A percentile compares a stretch with the other conserved stretches of the same genome.
Evolutionary conservation across 2,113 vertebrate species (phyloP).

Genomic region (Vanacampus margaritifer): DNA sequence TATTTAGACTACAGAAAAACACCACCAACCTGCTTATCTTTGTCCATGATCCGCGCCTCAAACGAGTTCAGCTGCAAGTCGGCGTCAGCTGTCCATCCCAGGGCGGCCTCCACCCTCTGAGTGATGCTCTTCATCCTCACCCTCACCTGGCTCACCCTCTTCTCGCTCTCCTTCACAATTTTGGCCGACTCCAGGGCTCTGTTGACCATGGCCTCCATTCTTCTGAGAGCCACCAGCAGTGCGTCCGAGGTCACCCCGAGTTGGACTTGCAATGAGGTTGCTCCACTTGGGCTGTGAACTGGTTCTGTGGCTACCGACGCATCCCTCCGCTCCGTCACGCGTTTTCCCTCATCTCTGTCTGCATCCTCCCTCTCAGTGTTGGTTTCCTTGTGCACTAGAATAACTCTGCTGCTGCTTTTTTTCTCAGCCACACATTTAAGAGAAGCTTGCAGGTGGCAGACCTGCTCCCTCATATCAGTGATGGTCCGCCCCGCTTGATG

Average conservation of each 20-base stretch:
- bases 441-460: slow-evolving; percentile 53
- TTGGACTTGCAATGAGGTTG: slow-evolving; percentile 13
- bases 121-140: slow-evolving; percentile 63
- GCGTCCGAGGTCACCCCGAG: slow-evolving; percentile 26
- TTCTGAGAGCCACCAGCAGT: slow-evolving; percentile 53
- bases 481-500: slow-evolving; percentile 45
- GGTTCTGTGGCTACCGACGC: slow-evolving; percentile 48
- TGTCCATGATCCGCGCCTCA: slow-evolving; percentile 37
- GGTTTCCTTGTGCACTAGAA: slow-evolving; percentile 37
- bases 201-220: slow-evolving; percentile 60
- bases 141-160: slow-evolving; percentile 56
- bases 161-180: slow-evolving; percentile 58
- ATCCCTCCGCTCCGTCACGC: slow-evolving; percentile 50
- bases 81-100: slow-evolving; percentile 43
- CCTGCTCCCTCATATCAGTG: slow-evolving; percentile 57
- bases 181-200: slow-evolving; percentile 50
- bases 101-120: slow-evolving; percentile 55
- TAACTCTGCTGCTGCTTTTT: slow-evolving; percentile 13
- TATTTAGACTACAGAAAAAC: background rate
- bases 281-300: slow-evolving; percentile 25
- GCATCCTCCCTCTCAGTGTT: slow-evolving; percentile 34
- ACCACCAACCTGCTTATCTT: slow-evolving; percentile 48
- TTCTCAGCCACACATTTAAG: slow-evolving; percentile 26
- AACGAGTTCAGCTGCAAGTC: slow-evolving; percentile 47
- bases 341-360: slow-evolving; percentile 13